Evolutionary conservation across 2,113 vertebrate species (phyloP).

Genomic region (Eudorcas thomsonii): DNA sequence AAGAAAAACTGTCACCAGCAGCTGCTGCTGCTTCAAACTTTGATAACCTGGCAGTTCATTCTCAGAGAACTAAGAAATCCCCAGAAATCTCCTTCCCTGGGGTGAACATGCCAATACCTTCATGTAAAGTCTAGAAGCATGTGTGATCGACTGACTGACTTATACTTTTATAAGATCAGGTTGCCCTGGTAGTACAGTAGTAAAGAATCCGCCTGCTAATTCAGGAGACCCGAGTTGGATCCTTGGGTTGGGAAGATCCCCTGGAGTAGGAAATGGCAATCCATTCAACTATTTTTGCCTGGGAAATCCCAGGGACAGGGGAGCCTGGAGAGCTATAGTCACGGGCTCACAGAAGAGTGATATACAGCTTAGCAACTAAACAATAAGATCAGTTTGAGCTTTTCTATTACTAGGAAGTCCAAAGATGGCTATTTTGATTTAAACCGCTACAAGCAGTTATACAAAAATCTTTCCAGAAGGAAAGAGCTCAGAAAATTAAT

Average conservation of each 20-base stretch:
- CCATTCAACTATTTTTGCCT: neutral
- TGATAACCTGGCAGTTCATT: neutral
- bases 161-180: neutral
- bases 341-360: neutral
- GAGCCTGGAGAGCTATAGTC: neutral
- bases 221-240: neutral
- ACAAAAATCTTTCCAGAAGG: neutral
- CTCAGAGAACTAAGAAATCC: neutral
- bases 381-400: neutral
- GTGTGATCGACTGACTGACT: neutral
- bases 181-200: neutral
- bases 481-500: neutral
- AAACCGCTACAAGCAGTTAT: neutral
- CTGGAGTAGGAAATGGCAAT: neutral
- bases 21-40: conserved; percentile 19
- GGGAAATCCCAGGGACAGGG: neutral
- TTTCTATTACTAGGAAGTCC: neutral
- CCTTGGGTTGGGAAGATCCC: neutral
- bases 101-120: neutral
- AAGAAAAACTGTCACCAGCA: neutral
- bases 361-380: neutral
- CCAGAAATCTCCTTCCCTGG: neutral
- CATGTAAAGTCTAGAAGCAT: neutral
- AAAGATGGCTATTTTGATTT: neutral
- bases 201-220: neutral